phyloP scores from a whole-genome alignment of 1,140 invertebrate genomes.

The Pygmarrhopalites habei region DNA sequence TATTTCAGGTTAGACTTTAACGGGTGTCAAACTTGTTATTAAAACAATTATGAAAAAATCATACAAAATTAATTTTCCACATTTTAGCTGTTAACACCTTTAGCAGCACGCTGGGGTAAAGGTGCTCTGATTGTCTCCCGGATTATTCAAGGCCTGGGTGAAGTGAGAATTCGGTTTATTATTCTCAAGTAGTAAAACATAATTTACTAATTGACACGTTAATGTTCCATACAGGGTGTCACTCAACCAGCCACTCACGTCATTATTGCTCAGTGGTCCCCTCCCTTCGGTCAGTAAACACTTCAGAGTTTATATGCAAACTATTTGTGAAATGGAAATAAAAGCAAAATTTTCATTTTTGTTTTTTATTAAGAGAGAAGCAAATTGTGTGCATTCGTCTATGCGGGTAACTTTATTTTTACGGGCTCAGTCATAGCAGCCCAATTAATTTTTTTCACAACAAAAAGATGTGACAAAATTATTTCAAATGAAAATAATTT shows the following conservation, averaged over 20 bases:
- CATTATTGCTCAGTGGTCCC: conserved; percentile 40
- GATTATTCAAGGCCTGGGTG: conserved; percentile 83
- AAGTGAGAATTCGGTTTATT: conserved; percentile 59
- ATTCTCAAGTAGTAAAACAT: no score
- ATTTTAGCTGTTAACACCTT: conserved; percentile 48
- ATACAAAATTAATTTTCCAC: no score
- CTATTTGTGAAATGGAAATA: no score
- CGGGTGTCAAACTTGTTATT: no score
- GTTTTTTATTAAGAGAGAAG: no score
- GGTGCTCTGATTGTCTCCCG: conserved; percentile 56
- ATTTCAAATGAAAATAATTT: no score
- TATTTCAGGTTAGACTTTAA: no score
- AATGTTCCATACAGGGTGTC: conserved; percentile 31
- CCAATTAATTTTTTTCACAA: neutral
- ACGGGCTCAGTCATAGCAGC: no score
- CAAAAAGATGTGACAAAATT: neutral
- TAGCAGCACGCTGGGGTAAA: conserved; percentile 32
- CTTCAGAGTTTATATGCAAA: no score
- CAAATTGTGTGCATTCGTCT: conserved; percentile 18
- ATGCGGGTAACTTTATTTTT: conserved; percentile 9
- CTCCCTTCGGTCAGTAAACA: no score
- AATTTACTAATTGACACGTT: neutral
- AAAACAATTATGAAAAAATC: no score
- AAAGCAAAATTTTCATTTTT: no score
- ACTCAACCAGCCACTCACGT: conserved; percentile 40